phyloP scores from a whole-genome alignment of 2,888 invertebrate genomes.

The Atrina japonica region DNA sequence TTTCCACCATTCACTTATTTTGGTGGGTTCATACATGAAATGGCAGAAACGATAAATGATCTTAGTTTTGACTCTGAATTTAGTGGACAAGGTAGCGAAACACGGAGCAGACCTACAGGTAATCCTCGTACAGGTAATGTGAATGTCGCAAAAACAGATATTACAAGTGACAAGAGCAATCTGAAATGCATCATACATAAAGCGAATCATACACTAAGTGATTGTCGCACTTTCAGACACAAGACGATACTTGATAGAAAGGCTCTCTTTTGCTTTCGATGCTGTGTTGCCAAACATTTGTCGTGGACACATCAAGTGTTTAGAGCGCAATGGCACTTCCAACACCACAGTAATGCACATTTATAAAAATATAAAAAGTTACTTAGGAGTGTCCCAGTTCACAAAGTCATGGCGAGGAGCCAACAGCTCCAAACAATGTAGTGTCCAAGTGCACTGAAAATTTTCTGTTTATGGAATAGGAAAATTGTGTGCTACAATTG shows the following conservation, averaged over 20 bases:
- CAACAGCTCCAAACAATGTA: not conserved
- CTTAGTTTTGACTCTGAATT: constrained; percentile 26
- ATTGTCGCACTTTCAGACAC: constrained; percentile 10
- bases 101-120: not conserved
- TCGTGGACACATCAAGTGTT: constrained; percentile 13
- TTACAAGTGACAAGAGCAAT: not conserved
- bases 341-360: constrained; percentile 29
- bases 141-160: not conserved
- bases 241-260: constrained; percentile 7
- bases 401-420: constrained; percentile 14
- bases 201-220: constrained; percentile 11
- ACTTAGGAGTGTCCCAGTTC: not conserved
- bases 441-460: constrained; percentile 13
- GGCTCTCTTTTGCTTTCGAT: constrained; percentile 14
- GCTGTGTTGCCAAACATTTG: constrained; percentile 19
- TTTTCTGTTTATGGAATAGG: constrained; percentile 12
- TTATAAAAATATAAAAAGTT: not conserved
- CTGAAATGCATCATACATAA: constrained; percentile 25
- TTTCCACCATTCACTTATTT: constrained; percentile 17
- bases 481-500: constrained; percentile 26
- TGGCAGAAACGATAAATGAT: constrained; percentile 22
- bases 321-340: constrained; percentile 13
- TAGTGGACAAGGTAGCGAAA: not conserved
- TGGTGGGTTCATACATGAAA: constrained; percentile 22
- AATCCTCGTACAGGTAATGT: not conserved